Conservation (phyloP, 1,140 invertebrate genomes). For the Babylonia areolata region DNA sequence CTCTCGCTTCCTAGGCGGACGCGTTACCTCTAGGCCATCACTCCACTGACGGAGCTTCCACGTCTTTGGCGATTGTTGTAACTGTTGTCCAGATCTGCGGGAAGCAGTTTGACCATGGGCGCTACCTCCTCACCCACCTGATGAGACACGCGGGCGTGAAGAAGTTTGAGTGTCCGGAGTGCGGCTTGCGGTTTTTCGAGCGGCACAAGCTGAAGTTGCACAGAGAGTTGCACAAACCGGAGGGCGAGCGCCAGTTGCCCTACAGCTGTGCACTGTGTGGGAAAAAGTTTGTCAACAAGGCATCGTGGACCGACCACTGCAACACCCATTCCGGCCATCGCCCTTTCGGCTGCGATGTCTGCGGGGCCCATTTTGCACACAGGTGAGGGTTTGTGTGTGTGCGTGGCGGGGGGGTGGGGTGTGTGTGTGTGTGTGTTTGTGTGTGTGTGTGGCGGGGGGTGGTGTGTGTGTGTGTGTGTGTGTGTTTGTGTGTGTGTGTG, state of each 20-base stretch:
- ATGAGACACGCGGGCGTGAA: slow-evolving; percentile 53
- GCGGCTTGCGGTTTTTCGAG: slow-evolving; percentile 57
- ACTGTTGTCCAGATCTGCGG: no score
- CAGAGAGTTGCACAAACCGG: slow-evolving; percentile 51
- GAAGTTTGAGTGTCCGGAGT: slow-evolving; percentile 48
- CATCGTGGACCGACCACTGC: slow-evolving; percentile 48
- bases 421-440: no score
- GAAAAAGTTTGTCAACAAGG: slow-evolving; percentile 50
- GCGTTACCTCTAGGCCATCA: no score
- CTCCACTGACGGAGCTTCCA: no score
- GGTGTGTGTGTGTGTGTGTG: no score
- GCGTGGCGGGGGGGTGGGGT: no score
- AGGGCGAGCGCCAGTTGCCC: slow-evolving; percentile 42
- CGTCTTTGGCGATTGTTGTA: no score
- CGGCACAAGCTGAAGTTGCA: slow-evolving; percentile 49
- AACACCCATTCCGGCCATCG: slow-evolving; percentile 56
- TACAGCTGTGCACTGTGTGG: slow-evolving; percentile 47
- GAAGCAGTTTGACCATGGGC: slow-evolving; percentile 47
- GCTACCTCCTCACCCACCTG: slow-evolving; percentile 52
- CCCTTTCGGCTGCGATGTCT: slow-evolving; percentile 51
- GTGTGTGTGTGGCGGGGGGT: no score
- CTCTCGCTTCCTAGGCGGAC: no score
- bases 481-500: no score
- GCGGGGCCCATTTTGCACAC: slow-evolving; percentile 47
- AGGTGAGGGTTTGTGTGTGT: no score